Percentiles rank a stretch among this genome's conserved stretches.
Evolutionary conservation across 1,140 invertebrate species (phyloP).

Genomic region (Battus philenor): DNA sequence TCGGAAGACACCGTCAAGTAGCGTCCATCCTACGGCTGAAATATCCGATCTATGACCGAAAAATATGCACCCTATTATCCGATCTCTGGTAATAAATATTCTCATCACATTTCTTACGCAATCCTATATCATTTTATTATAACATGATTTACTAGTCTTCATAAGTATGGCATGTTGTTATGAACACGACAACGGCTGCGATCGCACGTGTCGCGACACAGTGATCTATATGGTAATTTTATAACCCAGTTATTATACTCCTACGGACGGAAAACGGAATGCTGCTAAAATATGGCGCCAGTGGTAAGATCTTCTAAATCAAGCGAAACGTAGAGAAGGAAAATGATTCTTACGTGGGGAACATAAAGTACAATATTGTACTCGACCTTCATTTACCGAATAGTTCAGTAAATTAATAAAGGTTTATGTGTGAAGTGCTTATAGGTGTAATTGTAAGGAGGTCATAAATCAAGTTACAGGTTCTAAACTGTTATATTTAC

Average conservation of each 20-base stretch:
- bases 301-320: constrained; percentile 37
- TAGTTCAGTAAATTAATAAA: too few species aligned
- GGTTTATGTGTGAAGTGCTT: too few species aligned
- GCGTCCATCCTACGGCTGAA: too few species aligned
- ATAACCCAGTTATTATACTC: constrained; percentile 73
- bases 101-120: not conserved
- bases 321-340: not conserved
- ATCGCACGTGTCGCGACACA: constrained; percentile 36
- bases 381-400: too few species aligned
- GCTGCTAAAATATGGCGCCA: constrained; percentile 47
- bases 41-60: too few species aligned
- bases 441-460: too few species aligned
- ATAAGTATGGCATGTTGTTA: constrained; percentile 30
- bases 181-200: constrained; percentile 22
- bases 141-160: constrained; percentile 25
- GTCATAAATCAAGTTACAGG: too few species aligned
- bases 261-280: constrained; percentile 45
- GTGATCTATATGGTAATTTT: constrained; percentile 73
- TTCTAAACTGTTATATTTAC: too few species aligned
- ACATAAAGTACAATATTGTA: too few species aligned
- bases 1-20: too few species aligned
- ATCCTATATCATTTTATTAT: constrained; percentile 8
- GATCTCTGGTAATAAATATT: too few species aligned
- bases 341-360: not conserved
- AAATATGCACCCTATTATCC: too few species aligned